A percentile compares a stretch with the other conserved stretches of the same genome.
These are phyloP conservation scores for Hyperoplus lanceolatus DNA, from an alignment of 2,797 vertebrate genomes.

Conservation along the genomic window DNA sequence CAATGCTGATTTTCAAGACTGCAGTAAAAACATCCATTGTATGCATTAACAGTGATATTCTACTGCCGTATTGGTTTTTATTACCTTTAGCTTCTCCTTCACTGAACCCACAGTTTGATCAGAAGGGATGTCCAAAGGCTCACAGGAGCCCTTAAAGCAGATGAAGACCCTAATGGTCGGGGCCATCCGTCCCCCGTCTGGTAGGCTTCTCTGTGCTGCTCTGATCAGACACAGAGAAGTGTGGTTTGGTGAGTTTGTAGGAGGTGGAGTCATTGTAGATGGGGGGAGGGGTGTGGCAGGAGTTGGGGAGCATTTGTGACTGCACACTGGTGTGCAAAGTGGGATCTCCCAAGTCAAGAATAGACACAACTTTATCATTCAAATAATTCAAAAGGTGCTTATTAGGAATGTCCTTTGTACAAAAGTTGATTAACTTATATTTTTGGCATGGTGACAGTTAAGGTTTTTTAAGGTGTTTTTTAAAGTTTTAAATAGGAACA, in stretches of 20 bases:
- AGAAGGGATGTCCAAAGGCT: constrained; percentile 80
- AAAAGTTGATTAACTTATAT: not conserved
- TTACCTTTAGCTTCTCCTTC: constrained; percentile 87
- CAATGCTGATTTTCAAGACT: not conserved
- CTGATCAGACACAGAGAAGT: constrained; percentile 11
- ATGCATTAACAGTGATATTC: not conserved
- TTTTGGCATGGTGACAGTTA: not conserved
- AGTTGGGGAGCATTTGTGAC: constrained; percentile 3
- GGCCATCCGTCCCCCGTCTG: constrained; percentile 16
- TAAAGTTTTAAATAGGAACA: not conserved
- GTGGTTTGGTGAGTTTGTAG: constrained; percentile 8
- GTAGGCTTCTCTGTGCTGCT: constrained; percentile 12
- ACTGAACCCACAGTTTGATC: constrained; percentile 78
- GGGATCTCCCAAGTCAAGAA: not conserved
- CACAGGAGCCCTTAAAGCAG: constrained; percentile 81
- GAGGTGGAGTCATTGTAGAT: constrained; percentile 3
- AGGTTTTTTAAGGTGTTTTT: not conserved
- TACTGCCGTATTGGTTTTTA: not conserved
- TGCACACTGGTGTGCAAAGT: not conserved
- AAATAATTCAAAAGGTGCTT: not conserved
- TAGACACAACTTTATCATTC: not conserved
- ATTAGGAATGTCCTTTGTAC: not conserved
- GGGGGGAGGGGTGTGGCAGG: constrained; percentile 5
- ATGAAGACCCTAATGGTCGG: constrained; percentile 84
- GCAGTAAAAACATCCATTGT: not conserved